A percentile compares a stretch with the other conserved stretches of the same genome.
Evolutionary conservation across 2,888 invertebrate genomes (phyloP).

Genomic region (Geotrupes spiniger): DNA sequence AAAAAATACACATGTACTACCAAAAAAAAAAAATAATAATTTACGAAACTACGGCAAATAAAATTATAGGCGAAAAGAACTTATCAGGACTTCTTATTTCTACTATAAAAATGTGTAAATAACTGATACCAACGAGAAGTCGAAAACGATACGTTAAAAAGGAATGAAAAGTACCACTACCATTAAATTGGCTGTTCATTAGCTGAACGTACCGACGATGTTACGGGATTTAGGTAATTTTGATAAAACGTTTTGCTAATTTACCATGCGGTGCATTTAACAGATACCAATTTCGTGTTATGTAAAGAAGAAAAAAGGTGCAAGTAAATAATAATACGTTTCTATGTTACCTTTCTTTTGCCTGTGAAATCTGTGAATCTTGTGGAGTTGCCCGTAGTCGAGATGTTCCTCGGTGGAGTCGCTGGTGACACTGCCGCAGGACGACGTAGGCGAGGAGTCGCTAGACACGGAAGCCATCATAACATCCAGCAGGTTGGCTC

Average conservation of each 20-base stretch:
- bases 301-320: not conserved
- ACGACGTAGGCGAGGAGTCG: slow-evolving; percentile 66
- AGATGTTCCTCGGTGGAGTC: slow-evolving; percentile 60
- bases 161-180: no score
- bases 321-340: slow-evolving; percentile 2
- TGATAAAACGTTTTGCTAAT: not conserved
- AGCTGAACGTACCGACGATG: slow-evolving; percentile 38
- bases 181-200: slow-evolving; percentile 20
- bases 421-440: slow-evolving; percentile 62
- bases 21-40: slow-evolving; percentile 12
- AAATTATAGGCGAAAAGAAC: no score
- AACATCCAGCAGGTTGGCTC: slow-evolving; percentile 73
- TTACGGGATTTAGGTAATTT: slow-evolving; percentile 8
- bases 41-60: slow-evolving; percentile 10
- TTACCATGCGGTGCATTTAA: not conserved
- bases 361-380: slow-evolving; percentile 66
- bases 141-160: no score
- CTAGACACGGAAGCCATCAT: slow-evolving; percentile 64
- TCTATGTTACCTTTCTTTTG: slow-evolving; percentile 68
- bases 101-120: no score
- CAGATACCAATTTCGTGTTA: not conserved
- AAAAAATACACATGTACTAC: slow-evolving; percentile 13
- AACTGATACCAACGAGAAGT: no score
- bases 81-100: no score
- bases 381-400: slow-evolving; percentile 68